These are phyloP conservation scores for Biston stratarius DNA, from an alignment of 2,888 invertebrate species.

Conservation along the genomic window DNA sequence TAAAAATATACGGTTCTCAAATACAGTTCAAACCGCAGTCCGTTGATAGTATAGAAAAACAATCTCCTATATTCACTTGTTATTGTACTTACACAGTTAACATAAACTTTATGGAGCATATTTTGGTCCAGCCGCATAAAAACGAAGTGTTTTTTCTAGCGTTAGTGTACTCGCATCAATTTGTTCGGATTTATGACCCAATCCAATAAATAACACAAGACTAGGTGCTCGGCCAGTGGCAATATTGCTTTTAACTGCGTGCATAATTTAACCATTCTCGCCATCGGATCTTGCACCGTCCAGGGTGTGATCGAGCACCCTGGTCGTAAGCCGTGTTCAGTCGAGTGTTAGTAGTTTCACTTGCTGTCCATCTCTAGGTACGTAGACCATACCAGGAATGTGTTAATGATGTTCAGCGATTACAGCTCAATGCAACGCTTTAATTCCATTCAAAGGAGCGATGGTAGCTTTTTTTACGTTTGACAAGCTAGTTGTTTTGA, in stretches of 20 bases:
- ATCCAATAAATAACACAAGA: slow-evolving; percentile 36
- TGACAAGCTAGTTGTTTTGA: no score
- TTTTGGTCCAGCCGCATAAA: slow-evolving; percentile 4
- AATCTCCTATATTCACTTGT: no score
- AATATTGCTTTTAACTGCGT: slow-evolving; percentile 44
- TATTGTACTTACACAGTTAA: no score
- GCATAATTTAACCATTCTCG: slow-evolving; percentile 44
- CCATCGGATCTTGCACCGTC: slow-evolving; percentile 40
- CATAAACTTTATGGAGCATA: background rate
- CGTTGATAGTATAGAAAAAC: no score
- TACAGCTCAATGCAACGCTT: slow-evolving; percentile 45
- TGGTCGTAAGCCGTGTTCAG: slow-evolving; percentile 29
- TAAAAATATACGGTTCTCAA: no score
- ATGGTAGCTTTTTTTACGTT: no score
- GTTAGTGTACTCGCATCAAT: slow-evolving; percentile 11
- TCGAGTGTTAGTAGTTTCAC: slow-evolving; percentile 17
- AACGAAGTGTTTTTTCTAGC: slow-evolving; percentile 6
- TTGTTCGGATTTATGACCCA: slow-evolving; percentile 15
- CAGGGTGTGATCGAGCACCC: slow-evolving; percentile 41
- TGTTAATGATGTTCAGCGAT: slow-evolving; percentile 5
- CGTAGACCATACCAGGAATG: background rate
- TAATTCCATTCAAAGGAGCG: no score
- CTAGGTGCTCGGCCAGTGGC: slow-evolving; percentile 39
- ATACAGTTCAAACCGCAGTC: no score
- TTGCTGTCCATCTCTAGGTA: slow-evolving; percentile 16